Evolutionary conservation across 1,140 invertebrate species (phyloP).

Genomic region (Battus philenor): DNA sequence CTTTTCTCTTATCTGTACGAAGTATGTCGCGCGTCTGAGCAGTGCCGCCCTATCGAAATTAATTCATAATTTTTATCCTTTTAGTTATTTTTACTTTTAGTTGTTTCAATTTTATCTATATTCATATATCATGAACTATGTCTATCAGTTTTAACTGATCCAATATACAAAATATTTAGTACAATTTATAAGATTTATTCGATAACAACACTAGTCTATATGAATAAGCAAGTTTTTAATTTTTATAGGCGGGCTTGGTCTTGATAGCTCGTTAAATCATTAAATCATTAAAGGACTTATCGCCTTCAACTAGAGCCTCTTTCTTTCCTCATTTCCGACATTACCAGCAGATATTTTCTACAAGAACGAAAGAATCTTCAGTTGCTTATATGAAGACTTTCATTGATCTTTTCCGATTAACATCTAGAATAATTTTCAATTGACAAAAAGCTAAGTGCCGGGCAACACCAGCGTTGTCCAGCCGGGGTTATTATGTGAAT

Average conservation of each 20-base stretch:
- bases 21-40: constrained; percentile 70
- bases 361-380: constrained; percentile 3
- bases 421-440: constrained; percentile 1
- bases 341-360: constrained; percentile 19
- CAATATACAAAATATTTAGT: too few species aligned
- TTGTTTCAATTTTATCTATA: constrained; percentile 16
- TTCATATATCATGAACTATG: constrained; percentile 15
- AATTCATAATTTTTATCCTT: constrained; percentile 72
- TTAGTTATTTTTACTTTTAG: constrained; percentile 19
- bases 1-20: constrained; percentile 72
- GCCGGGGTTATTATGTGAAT: constrained; percentile 43
- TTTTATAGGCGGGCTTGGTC: too few species aligned
- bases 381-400: neutral
- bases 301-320: constrained; percentile 36
- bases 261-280: too few species aligned
- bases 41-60: constrained; percentile 71
- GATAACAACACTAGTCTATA: too few species aligned
- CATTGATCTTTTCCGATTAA: constrained; percentile 10
- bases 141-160: too few species aligned
- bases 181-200: too few species aligned
- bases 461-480: neutral
- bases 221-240: too few species aligned
- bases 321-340: constrained; percentile 17
- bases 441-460: constrained; percentile 9
- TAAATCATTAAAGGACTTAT: constrained; percentile 55